A percentile compares a stretch with the other conserved stretches of the same genome.
Evolutionary conservation across 2,888 invertebrate species (phyloP).

Genomic region (Hetaerina titia): DNA sequence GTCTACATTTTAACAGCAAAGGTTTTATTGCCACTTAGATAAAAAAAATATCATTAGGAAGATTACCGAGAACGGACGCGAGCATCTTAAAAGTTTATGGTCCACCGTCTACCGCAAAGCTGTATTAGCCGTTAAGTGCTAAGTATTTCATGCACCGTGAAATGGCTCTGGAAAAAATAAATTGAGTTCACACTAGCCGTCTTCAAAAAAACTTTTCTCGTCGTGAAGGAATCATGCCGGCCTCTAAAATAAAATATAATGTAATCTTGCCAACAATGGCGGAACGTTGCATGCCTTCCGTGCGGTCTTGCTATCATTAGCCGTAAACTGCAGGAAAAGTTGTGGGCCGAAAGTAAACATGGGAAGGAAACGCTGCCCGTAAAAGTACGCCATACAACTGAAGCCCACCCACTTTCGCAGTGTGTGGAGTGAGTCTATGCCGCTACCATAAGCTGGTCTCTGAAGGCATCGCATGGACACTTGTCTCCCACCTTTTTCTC

Average conservation of each 20-base stretch:
- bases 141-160: not conserved
- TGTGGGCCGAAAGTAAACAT: not conserved
- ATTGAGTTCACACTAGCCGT: not conserved
- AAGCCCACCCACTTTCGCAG: not conserved
- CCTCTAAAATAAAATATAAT: not conserved
- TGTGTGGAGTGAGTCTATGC: not conserved
- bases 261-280: not conserved
- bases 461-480: not conserved
- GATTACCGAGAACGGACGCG: not conserved
- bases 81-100: not conserved
- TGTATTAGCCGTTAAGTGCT: not conserved
- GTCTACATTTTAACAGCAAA: not conserved
- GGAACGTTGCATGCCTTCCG: not conserved
- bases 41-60: not conserved
- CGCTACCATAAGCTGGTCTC: not conserved
- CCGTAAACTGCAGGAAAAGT: conserved; percentile 14
- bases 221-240: not conserved
- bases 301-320: not conserved
- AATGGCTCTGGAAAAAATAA: not conserved
- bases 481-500: not conserved
- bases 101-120: not conserved
- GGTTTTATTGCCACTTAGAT: not conserved
- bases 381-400: not conserved
- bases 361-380: not conserved
- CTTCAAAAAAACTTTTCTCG: not conserved